Conservation (phyloP, 2,797 vertebrate genomes). For the Sebastes matsubarae region DNA sequence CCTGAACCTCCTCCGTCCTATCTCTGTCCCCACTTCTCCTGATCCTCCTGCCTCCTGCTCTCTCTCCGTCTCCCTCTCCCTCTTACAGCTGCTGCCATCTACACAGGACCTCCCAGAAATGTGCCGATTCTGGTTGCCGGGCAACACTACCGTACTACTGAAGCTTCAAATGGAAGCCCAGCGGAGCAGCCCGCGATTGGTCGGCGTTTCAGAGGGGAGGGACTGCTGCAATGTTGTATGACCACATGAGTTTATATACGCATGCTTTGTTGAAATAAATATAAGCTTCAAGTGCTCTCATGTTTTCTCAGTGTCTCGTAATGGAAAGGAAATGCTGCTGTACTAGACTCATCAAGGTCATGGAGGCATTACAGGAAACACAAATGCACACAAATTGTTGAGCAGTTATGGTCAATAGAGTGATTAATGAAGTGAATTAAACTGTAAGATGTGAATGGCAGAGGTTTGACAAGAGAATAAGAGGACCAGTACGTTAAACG, state of each 20-base stretch:
- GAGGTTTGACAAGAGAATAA: no score
- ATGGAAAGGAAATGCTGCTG: neutral
- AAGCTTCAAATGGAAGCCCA: slow-evolving; percentile 85
- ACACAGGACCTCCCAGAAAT: slow-evolving; percentile 83
- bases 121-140: slow-evolving; percentile 83
- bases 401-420: slow-evolving; percentile 1
- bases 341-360: slow-evolving; percentile 35
- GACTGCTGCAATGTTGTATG: slow-evolving; percentile 62
- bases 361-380: neutral
- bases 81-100: slow-evolving; percentile 74
- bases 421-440: slow-evolving; percentile 24
- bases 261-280: slow-evolving; percentile 68
- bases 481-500: neutral
- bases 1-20: slow-evolving; percentile 33
- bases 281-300: slow-evolving; percentile 17
- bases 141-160: slow-evolving; percentile 87
- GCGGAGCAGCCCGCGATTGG: slow-evolving; percentile 76
- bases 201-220: slow-evolving; percentile 54
- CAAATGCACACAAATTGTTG: neutral
- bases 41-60: slow-evolving; percentile 39
- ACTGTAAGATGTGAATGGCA: neutral
- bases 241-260: slow-evolving; percentile 67
- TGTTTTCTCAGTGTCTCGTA: neutral
- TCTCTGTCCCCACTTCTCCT: slow-evolving; percentile 42
- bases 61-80: slow-evolving; percentile 45